These are phyloP conservation scores for Eurytoma californica DNA, from an alignment of 2,888 invertebrate species.

Conservation along the genomic window DNA sequence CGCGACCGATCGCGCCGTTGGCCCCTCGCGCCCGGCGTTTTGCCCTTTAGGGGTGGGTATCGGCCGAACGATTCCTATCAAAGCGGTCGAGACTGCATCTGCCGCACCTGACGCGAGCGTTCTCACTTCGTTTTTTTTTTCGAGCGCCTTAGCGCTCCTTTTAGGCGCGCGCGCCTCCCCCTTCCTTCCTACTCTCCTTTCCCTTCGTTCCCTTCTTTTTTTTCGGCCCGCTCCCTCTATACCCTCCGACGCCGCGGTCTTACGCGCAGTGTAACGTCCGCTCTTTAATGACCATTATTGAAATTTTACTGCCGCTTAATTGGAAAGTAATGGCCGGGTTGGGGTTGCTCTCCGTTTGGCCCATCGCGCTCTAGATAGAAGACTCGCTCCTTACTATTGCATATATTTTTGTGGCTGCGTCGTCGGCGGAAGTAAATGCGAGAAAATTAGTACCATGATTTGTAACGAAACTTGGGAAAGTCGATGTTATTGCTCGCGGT, in stretches of 20 bases:
- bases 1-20: slow-evolving; percentile 18
- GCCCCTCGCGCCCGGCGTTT: slow-evolving; percentile 31
- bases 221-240: slow-evolving; percentile 60
- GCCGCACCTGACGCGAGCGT: slow-evolving; percentile 71
- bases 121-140: slow-evolving; percentile 54
- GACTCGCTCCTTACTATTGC: background rate
- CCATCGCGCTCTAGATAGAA: slow-evolving; percentile 38
- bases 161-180: slow-evolving; percentile 44
- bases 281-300: slow-evolving; percentile 74
- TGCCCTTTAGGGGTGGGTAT: slow-evolving; percentile 64
- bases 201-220: slow-evolving; percentile 52
- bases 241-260: slow-evolving; percentile 30
- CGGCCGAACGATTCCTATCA: slow-evolving; percentile 72
- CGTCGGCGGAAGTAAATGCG: slow-evolving; percentile 3
- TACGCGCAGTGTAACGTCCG: slow-evolving; percentile 67
- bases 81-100: slow-evolving; percentile 68
- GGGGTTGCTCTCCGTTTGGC: slow-evolving; percentile 29
- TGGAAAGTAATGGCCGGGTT: slow-evolving; percentile 72
- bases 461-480: slow-evolving; percentile 30
- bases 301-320: slow-evolving; percentile 74
- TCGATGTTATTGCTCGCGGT: slow-evolving; percentile 20
- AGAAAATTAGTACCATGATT: slow-evolving; percentile 34
- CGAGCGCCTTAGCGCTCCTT: slow-evolving; percentile 12
- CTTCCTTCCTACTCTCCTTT: slow-evolving; percentile 54
- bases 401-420: slow-evolving; percentile 16